These are phyloP conservation scores for Dicrostonyx torquatus DNA, from an alignment of 2,797 vertebrate genomes.

Conservation along the genomic window DNA sequence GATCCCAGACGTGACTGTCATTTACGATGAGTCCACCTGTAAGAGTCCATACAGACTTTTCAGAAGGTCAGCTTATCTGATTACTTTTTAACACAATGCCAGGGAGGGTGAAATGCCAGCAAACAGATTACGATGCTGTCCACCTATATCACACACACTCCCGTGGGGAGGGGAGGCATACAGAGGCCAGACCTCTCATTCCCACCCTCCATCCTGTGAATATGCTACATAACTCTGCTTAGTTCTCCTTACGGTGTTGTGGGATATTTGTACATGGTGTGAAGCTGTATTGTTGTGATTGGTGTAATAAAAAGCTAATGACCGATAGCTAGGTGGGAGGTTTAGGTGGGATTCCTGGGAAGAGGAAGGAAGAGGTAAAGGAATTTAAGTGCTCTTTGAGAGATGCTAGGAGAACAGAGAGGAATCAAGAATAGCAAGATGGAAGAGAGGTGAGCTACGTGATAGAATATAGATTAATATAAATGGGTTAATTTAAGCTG, in stretches of 20 bases:
- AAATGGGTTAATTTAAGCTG: not conserved
- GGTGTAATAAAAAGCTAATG: not conserved
- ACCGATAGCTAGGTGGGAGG: not conserved
- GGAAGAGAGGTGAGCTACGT: not conserved
- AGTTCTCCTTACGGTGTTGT: not conserved
- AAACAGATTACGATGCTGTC: not conserved
- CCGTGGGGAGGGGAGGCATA: too few relatives aligned
- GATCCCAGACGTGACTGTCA: constrained; percentile 12
- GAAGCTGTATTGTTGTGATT: not conserved
- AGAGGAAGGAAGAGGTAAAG: not conserved
- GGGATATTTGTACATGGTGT: not conserved
- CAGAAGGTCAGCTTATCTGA: not conserved
- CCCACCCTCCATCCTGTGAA: too few relatives aligned
- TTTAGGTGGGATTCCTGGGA: not conserved
- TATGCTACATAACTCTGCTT: not conserved
- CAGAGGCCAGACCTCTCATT: not conserved
- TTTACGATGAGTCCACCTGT: not conserved
- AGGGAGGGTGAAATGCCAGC: not conserved
- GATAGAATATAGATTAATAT: not conserved
- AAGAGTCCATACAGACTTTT: not conserved
- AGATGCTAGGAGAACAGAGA: not conserved
- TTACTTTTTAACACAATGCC: not conserved
- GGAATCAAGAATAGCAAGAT: not conserved
- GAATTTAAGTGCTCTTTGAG: not conserved
- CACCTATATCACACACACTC: not conserved